Percentiles rank a stretch among this genome's conserved stretches.
phyloP scores from a whole-genome alignment of 2,888 invertebrate species.

The Amitus sp. region DNA sequence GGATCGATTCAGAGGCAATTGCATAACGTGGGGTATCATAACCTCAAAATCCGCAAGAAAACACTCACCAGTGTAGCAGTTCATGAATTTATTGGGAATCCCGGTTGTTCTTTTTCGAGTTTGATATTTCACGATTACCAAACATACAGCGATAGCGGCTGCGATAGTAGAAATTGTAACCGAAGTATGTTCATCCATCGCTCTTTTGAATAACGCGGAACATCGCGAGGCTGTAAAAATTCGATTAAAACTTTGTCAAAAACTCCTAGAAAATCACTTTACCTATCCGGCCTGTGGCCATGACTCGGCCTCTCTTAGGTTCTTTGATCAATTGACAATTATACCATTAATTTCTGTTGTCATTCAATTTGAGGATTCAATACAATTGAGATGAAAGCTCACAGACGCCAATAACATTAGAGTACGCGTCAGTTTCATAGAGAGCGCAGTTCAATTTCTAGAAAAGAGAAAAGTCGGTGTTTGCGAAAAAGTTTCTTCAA shows the following conservation, averaged over 20 bases:
- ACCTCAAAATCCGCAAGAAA: not conserved
- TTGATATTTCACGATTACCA: not conserved
- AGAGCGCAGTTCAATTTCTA: too few relatives aligned
- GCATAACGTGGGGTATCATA: not conserved
- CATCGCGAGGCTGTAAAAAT: not conserved
- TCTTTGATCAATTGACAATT: not conserved
- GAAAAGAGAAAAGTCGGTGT: too few relatives aligned
- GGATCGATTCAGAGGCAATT: not conserved
- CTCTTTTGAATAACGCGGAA: not conserved
- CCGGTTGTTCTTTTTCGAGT: not conserved
- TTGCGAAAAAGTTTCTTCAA: too few relatives aligned
- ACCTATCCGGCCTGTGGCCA: not conserved
- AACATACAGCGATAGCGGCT: not conserved
- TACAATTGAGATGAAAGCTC: not conserved
- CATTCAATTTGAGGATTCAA: not conserved
- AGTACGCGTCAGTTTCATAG: too few relatives aligned
- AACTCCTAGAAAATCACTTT: not conserved
- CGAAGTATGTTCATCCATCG: not conserved
- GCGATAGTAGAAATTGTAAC: not conserved
- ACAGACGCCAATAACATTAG: not conserved
- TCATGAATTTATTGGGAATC: not conserved
- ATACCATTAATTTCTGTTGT: not conserved
- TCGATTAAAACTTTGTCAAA: too few relatives aligned
- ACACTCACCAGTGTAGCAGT: not conserved
- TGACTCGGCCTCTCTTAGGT: not conserved